Evolutionary conservation across 30 jellyfish, hydroid and myxozoan genomes (phyloP), one percentile per base, ranked within the genome.

Genomic region (Rhopilema esculentum): DNA sequence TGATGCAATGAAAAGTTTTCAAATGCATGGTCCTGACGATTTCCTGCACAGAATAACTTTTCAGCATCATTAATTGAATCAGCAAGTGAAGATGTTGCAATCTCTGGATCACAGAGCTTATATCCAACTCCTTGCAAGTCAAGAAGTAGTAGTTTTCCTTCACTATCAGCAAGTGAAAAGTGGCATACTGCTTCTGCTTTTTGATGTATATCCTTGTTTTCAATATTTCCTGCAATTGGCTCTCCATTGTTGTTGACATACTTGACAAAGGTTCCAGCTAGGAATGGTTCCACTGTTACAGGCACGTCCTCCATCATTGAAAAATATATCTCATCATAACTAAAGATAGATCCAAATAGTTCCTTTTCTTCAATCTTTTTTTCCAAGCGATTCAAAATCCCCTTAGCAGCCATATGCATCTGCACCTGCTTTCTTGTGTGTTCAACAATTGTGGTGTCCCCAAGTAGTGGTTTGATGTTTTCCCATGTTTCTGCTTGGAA

Each of bases 71-170:
- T 33, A 18, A 49, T 24, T 31, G 90, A 9, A 66, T 20, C 48
- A 12, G 76, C 76, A 66, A 66, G 90, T 24, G 80, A 25, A 80
- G 80, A 65, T 23, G 90, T 49, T 31, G 90, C 90, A 32, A 80
- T 80, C 51, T 80, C 81, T 9, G 90, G 90, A 53, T 80, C 90
- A 32, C 66, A 80, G 24, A 80, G 81, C 49, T 30, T 31, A 80
- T 80, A 80, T 0, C 90, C 89, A 21, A 25, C 72, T 24, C 89
- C 89, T 65, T 80, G 82, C 49, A 80, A n/a, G 66, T 80, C 90
- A 21, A 67, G 52, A n/a, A 80, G 66, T 66, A 80, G 64, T n/a
- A 80, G 50, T 66, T 80, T 68, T 80, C 73, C 73, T 1, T 63
- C 62, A 62, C 61, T 30, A 19, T 63, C 57, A 19, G 30, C 81